phyloP scores from a whole-genome alignment of 2,113 vertebrate genomes.

The Triplophysa rosa region DNA sequence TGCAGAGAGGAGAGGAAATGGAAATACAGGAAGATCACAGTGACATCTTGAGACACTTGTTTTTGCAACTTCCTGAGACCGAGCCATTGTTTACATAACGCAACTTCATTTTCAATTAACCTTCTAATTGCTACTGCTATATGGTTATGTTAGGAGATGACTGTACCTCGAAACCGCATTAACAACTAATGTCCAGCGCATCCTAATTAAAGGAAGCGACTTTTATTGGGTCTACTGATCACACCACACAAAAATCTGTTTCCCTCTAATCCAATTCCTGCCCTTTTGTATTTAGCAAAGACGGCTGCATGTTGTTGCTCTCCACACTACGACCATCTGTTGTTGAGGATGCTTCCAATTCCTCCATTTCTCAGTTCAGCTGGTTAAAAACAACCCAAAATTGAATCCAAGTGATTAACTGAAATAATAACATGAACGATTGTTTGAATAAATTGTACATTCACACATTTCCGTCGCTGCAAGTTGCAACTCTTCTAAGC shows the following conservation, averaged over 20 bases:
- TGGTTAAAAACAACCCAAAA: constrained; percentile 5
- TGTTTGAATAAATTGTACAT: background rate
- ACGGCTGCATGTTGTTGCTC: constrained; percentile 30
- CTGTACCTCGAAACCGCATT: constrained; percentile 28
- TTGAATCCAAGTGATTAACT: constrained; percentile 7
- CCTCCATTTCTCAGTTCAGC: background rate
- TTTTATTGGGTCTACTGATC: constrained; percentile 58
- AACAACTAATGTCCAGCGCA: constrained; percentile 44
- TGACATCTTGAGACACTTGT: constrained; percentile 1
- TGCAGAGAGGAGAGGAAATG: constrained; percentile 10
- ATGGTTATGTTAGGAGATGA: constrained; percentile 29
- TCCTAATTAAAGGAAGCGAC: constrained; percentile 57
- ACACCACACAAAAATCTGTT: constrained; percentile 51
- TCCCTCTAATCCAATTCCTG: constrained; percentile 60
- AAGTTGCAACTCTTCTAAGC: background rate
- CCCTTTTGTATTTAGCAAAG: constrained; percentile 55
- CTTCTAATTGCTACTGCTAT: constrained; percentile 53
- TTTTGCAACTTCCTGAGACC: background rate
- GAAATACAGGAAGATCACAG: background rate
- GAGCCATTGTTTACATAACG: constrained; percentile 40
- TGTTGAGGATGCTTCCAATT: background rate
- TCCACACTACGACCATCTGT: constrained; percentile 19
- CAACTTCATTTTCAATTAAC: constrained; percentile 41
- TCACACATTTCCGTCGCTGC: background rate
- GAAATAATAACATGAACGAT: background rate